A percentile compares a stretch with the other conserved stretches of the same genome.
Conservation (phyloP, 2,797 vertebrate species). For the Enteromius paludinosus region DNA sequence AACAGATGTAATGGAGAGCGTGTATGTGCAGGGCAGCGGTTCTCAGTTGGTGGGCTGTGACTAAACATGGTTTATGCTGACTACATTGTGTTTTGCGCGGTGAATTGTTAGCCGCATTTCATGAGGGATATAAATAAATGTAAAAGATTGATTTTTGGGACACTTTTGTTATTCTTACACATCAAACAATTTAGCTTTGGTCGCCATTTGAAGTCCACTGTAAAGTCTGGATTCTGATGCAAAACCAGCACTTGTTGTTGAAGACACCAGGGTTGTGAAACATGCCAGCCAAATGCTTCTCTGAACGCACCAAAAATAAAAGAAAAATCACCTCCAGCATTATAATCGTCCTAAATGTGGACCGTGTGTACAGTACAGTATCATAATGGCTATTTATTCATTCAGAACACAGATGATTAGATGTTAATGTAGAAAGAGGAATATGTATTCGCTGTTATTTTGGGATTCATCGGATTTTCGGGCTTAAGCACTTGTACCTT, state of each 20-base stretch:
- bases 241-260: not conserved
- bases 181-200: not conserved
- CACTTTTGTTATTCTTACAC: not conserved
- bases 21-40: constrained; percentile 18
- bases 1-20: constrained; percentile 14
- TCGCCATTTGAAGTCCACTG: not conserved
- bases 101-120: not conserved
- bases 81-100: not conserved
- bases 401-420: not conserved
- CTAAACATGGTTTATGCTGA: not conserved
- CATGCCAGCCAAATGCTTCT: constrained; percentile 71
- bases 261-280: constrained; percentile 52
- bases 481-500: not conserved
- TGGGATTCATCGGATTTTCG: not conserved
- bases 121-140: not conserved
- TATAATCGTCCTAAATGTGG: not conserved
- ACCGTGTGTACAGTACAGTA: not conserved
- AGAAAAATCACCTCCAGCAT: not conserved
- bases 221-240: not conserved
- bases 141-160: not conserved
- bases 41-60: constrained; percentile 11
- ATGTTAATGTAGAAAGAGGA: not conserved
- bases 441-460: not conserved
- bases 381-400: constrained; percentile 1
- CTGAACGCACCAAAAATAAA: constrained; percentile 24